These are phyloP conservation scores for Ciona savignyi DNA, from an alignment of 23 tunicate species.

Conservation along the genomic window DNA sequence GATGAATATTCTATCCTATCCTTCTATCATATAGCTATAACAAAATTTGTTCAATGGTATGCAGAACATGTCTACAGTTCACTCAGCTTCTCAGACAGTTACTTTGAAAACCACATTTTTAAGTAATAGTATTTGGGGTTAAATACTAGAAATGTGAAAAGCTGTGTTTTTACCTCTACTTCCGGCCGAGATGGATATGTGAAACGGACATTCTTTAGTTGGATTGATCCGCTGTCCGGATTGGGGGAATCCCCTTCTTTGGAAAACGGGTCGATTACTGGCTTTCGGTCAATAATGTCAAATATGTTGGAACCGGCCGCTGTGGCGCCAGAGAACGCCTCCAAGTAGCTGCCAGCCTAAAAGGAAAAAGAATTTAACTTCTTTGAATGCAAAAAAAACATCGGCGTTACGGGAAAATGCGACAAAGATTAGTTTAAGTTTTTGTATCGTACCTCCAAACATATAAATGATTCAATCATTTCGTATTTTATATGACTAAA, in stretches of 20 bases:
- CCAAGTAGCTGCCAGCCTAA: conserved; percentile 66
- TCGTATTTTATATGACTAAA: no score
- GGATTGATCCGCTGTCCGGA: conserved; percentile 19
- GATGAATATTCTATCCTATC: no score
- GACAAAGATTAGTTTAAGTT: no score
- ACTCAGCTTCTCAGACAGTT: neutral
- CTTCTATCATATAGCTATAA: no score
- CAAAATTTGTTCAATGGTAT: no score
- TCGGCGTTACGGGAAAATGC: no score
- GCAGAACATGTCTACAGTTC: no score
- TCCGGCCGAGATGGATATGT: conserved; percentile 68
- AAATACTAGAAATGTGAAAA: neutral
- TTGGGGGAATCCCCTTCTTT: conserved; percentile 46
- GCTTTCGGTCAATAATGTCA: conserved; percentile 77
- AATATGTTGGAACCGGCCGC: conserved; percentile 83
- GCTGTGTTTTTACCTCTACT: conserved; percentile 28
- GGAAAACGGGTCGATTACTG: conserved; percentile 72
- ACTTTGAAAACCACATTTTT: neutral
- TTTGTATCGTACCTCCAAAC: no score
- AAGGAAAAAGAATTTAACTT: neutral
- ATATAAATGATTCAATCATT: no score
- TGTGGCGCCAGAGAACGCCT: conserved; percentile 51
- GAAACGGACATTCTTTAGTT: conserved; percentile 48
- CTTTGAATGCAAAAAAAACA: no score
- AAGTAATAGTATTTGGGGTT: neutral